These are phyloP conservation scores for Polia nebulosa DNA, from an alignment of 2,888 invertebrate genomes.

Conservation along the genomic window DNA sequence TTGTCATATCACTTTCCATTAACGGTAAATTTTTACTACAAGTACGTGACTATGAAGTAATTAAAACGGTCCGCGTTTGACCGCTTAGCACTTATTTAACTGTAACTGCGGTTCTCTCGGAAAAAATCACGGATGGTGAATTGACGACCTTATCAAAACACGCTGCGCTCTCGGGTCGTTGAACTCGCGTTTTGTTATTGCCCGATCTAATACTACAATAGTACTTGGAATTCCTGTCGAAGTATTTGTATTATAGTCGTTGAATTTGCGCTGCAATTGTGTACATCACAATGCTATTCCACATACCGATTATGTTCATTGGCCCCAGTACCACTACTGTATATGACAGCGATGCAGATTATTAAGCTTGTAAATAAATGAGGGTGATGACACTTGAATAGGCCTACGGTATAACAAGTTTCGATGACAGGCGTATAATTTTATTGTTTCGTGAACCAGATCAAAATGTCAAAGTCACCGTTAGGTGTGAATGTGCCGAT, in stretches of 20 bases:
- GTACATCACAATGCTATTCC: conserved; percentile 64
- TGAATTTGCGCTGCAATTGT: conserved; percentile 66
- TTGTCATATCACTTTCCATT: conserved; percentile 86
- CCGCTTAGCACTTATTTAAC: conserved; percentile 83
- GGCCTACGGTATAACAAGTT: conserved; percentile 77
- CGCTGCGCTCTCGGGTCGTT: conserved; percentile 75
- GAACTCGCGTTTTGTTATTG: conserved; percentile 76
- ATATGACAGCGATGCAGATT: conserved; percentile 55
- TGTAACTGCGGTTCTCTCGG: conserved; percentile 80
- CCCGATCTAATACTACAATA: conserved; percentile 66
- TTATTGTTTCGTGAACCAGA: conserved; percentile 88
- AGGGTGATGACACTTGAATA: conserved; percentile 76
- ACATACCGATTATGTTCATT: conserved; percentile 69
- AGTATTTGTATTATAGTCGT: conserved; percentile 53
- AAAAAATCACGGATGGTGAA: conserved; percentile 82
- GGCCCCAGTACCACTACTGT: conserved; percentile 57
- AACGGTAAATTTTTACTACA: conserved; percentile 87
- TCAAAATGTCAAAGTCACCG: conserved; percentile 84
- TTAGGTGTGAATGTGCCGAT: conserved; percentile 84
- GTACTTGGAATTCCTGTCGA: conserved; percentile 58
- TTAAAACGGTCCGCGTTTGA: conserved; percentile 87
- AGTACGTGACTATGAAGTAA: conserved; percentile 87
- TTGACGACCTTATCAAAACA: conserved; percentile 87
- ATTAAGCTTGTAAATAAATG: conserved; percentile 59
- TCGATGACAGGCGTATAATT: conserved; percentile 79